These are phyloP conservation scores for Pristionchus japonicus DNA, from an alignment of 2,888 invertebrate genomes.

Conservation along the genomic window DNA sequence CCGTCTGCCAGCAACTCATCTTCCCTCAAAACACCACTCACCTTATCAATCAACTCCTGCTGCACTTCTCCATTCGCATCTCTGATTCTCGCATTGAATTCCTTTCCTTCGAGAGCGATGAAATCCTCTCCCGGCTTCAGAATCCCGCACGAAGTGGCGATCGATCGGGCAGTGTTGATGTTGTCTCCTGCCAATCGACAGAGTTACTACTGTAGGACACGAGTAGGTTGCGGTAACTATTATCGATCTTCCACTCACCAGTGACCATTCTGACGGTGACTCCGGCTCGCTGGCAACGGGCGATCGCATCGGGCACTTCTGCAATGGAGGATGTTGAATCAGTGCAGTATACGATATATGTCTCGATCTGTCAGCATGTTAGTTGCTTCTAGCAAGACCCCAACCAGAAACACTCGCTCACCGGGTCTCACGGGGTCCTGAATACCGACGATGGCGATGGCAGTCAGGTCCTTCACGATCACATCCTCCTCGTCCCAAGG, in stretches of 20 bases:
- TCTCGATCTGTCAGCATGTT: not conserved
- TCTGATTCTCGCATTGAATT: slow-evolving; percentile 87
- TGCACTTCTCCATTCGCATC: slow-evolving; percentile 80
- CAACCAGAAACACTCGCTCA: not conserved
- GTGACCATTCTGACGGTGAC: slow-evolving; percentile 99
- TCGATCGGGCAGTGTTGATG: slow-evolving; percentile 96
- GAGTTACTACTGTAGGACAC: too few relatives aligned
- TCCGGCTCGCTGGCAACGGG: slow-evolving; percentile 94
- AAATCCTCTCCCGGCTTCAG: slow-evolving; percentile 93
- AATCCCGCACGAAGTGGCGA: slow-evolving; percentile 92
- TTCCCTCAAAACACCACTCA: not conserved
- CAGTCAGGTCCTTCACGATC: slow-evolving; percentile 77
- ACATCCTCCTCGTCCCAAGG: slow-evolving; percentile 90
- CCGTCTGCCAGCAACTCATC: not conserved
- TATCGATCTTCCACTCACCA: slow-evolving; percentile 82
- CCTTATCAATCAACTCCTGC: slow-evolving; percentile 92
- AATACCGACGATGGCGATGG: slow-evolving; percentile 77
- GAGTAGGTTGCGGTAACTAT: too few relatives aligned
- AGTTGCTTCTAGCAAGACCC: not conserved
- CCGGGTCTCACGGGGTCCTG: slow-evolving; percentile 71
- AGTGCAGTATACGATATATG: not conserved
- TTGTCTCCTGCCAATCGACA: slow-evolving; percentile 99
- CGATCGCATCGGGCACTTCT: slow-evolving; percentile 88
- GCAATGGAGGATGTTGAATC: slow-evolving; percentile 77
- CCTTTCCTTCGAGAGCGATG: slow-evolving; percentile 95